These are phyloP conservation scores for Athalia circularis DNA, from an alignment of 2,888 invertebrate genomes.

Conservation along the genomic window DNA sequence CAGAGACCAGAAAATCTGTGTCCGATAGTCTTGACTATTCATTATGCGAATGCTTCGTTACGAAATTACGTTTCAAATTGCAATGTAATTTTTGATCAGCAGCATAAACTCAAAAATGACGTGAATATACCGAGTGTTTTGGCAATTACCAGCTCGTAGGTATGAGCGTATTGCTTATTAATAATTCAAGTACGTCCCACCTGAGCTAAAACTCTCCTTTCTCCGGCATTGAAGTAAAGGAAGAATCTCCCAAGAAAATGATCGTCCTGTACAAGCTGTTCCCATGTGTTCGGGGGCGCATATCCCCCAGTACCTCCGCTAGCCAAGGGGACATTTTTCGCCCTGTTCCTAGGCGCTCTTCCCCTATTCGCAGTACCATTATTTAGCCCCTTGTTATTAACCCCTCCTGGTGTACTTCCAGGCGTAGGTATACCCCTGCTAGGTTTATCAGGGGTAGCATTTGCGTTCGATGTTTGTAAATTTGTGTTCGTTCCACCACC, in stretches of 20 bases:
- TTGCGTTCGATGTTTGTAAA: conserved; percentile 67
- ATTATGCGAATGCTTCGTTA: too few species aligned
- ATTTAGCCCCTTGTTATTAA: conserved; percentile 66
- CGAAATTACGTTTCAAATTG: too few species aligned
- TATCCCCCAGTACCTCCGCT: conserved; percentile 65
- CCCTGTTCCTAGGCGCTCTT: conserved; percentile 62
- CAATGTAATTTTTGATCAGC: too few species aligned
- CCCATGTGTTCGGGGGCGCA: conserved; percentile 76
- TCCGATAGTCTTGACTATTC: too few species aligned
- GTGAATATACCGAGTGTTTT: too few species aligned
- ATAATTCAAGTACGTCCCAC: conserved; percentile 69
- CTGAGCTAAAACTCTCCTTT: conserved; percentile 87
- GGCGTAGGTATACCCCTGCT: conserved; percentile 66
- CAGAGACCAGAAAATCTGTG: too few species aligned
- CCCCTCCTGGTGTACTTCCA: conserved; percentile 60
- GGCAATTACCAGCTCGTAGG: too few species aligned
- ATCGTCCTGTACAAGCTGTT: conserved; percentile 88
- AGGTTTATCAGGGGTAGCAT: conserved; percentile 68
- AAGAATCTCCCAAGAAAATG: conserved; percentile 91
- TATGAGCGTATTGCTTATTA: background rate
- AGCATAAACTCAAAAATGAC: background rate
- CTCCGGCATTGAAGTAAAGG: conserved; percentile 86
- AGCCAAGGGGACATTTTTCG: conserved; percentile 61
- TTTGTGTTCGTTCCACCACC: conserved; percentile 61
- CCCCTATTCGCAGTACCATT: conserved; percentile 59